phyloP scores from a whole-genome alignment of 1,140 invertebrate genomes.

The Oedothorax gibbosus region DNA sequence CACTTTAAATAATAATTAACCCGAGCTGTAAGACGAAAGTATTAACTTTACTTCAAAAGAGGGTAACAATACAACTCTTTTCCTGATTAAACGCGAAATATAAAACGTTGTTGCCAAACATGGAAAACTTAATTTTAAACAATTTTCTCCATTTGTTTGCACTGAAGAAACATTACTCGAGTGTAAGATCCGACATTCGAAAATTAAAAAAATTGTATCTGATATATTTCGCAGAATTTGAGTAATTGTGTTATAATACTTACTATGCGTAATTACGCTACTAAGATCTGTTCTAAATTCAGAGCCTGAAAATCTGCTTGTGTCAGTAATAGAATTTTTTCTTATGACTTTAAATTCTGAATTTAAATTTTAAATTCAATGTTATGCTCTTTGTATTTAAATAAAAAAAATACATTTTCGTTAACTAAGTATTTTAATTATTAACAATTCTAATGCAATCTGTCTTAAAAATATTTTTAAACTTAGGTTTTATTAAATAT shows the following conservation, averaged over 20 bases:
- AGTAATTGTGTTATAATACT: too few relatives aligned
- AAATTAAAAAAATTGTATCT: constrained; percentile 30
- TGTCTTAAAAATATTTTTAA: too few relatives aligned
- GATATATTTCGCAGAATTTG: constrained; percentile 8
- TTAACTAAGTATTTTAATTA: too few relatives aligned
- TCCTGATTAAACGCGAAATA: constrained; percentile 19
- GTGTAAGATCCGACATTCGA: constrained; percentile 21
- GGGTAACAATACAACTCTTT: neutral
- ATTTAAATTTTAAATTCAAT: too few relatives aligned
- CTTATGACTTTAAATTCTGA: too few relatives aligned
- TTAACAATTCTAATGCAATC: too few relatives aligned
- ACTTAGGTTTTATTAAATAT: too few relatives aligned
- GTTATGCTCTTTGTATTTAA: too few relatives aligned
- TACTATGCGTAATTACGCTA: constrained; percentile 13
- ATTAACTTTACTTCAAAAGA: constrained; percentile 19
- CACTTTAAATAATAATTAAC: too few relatives aligned
- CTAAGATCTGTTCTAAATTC: neutral
- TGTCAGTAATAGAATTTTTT: too few relatives aligned
- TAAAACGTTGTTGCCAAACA: constrained; percentile 30
- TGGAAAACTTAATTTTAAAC: constrained; percentile 27
- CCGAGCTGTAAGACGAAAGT: neutral
- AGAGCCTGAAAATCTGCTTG: too few relatives aligned
- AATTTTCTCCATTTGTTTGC: constrained; percentile 13
- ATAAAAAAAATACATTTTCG: too few relatives aligned
- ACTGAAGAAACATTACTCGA: neutral